Conservation (phyloP, 2,113 vertebrate species). For the Nothobranchius kuhntae region DNA sequence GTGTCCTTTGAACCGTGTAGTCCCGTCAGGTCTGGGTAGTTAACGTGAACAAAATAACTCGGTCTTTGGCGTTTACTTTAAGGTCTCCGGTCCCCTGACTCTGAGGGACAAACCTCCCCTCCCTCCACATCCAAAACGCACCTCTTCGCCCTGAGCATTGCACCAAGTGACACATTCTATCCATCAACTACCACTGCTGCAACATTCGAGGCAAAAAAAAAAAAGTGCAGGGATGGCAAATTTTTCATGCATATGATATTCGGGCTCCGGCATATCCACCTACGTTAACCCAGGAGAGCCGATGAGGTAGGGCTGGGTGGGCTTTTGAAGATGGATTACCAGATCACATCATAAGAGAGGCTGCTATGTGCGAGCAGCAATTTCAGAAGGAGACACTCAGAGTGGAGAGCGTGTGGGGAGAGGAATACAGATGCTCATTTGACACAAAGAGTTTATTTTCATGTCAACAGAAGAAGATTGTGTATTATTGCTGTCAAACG, state of each 20-base stretch:
- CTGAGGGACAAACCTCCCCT: constrained; percentile 39
- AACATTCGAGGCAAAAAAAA: constrained; percentile 41
- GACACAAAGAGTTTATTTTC: constrained; percentile 50
- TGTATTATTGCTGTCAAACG: constrained; percentile 21
- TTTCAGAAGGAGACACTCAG: constrained; percentile 49
- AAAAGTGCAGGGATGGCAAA: constrained; percentile 59
- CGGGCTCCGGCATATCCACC: constrained; percentile 42
- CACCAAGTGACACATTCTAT: constrained; percentile 64
- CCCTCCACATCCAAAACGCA: constrained; percentile 29
- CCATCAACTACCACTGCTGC: constrained; percentile 52
- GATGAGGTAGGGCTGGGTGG: neutral
- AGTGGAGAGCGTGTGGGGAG: constrained; percentile 23
- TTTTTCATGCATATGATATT: constrained; percentile 72
- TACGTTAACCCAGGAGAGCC: constrained; percentile 49
- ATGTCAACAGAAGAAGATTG: constrained; percentile 34
- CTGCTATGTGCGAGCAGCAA: constrained; percentile 47
- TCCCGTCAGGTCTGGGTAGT: constrained; percentile 49
- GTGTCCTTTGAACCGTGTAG: constrained; percentile 14
- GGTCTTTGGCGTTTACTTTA: constrained; percentile 51
- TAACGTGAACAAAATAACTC: constrained; percentile 43
- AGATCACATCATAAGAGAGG: constrained; percentile 53
- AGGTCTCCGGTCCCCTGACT: constrained; percentile 34
- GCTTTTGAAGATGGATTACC: constrained; percentile 70
- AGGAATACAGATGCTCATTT: constrained; percentile 48
- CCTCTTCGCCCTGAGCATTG: constrained; percentile 54